Evolutionary conservation across 2,888 invertebrate genomes (phyloP).

Genomic region (Platycheirus rosarum): DNA sequence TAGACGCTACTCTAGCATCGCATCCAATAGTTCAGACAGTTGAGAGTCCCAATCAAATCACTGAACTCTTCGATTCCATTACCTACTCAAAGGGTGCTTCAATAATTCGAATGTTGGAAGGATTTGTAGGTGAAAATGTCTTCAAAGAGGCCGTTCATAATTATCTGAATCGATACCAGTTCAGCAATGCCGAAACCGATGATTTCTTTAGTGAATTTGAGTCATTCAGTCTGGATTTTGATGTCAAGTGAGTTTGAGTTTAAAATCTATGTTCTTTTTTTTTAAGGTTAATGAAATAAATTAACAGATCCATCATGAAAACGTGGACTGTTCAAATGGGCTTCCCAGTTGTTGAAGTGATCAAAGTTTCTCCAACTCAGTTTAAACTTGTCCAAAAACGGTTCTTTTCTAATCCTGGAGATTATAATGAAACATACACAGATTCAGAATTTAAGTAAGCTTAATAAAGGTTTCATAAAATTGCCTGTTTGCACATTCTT

Average conservation of each 20-base stretch:
- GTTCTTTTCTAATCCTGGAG: conserved; percentile 88
- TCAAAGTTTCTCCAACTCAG: conserved; percentile 82
- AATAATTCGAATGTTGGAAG: conserved; percentile 93
- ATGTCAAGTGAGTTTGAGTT: conserved; percentile 81
- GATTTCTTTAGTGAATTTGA: conserved; percentile 86
- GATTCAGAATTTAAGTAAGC: conserved; percentile 84
- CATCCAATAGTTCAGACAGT: conserved; percentile 95
- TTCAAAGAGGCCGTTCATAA: conserved; percentile 89
- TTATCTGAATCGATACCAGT: conserved; percentile 88
- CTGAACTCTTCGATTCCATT: conserved; percentile 94
- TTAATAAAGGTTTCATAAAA: no score
- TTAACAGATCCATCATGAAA: conserved; percentile 87
- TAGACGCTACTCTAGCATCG: conserved; percentile 91
- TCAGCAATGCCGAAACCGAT: conserved; percentile 90
- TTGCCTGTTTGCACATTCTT: no score
- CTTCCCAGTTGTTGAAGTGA: conserved; percentile 89
- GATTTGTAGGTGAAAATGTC: conserved; percentile 86
- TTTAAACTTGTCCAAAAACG: conserved; percentile 88
- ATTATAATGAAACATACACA: conserved; percentile 83
- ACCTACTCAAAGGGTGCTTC: conserved; percentile 97
- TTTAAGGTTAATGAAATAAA: not conserved
- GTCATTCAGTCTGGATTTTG: conserved; percentile 84
- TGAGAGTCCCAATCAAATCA: conserved; percentile 93
- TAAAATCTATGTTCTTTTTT: not conserved
- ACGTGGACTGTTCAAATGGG: conserved; percentile 96